Evolutionary conservation across 2,113 vertebrate genomes (phyloP).

Genomic region (Misgurnus mizolepis): DNA sequence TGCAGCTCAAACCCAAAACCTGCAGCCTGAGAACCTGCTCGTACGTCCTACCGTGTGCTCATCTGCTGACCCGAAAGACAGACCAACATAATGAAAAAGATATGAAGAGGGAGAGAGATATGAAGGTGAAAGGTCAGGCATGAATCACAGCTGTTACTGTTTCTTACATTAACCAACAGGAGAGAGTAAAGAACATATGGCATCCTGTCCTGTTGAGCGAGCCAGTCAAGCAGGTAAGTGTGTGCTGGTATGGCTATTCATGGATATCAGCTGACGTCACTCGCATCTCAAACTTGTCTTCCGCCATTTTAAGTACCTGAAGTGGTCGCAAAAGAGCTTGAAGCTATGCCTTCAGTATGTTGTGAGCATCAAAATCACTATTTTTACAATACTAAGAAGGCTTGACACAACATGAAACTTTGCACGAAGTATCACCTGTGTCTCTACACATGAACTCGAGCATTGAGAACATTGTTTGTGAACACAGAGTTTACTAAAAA

Average conservation of each 20-base stretch:
- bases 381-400: too few species aligned
- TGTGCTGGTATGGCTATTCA: neutral
- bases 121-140: constrained; percentile 5
- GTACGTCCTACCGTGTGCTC: constrained; percentile 14
- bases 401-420: too few species aligned
- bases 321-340: too few species aligned
- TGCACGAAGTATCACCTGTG: too few species aligned
- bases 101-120: neutral
- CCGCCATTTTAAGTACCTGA: too few species aligned
- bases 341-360: too few species aligned
- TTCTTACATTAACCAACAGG: constrained; percentile 12
- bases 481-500: too few species aligned
- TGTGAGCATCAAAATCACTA: too few species aligned
- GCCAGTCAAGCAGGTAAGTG: neutral
- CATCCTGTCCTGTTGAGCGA: constrained; percentile 51
- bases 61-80: constrained; percentile 13
- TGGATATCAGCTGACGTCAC: too few species aligned
- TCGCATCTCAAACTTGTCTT: too few species aligned
- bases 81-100: neutral
- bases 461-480: too few species aligned
- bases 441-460: too few species aligned
- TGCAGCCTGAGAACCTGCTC: constrained; percentile 26
- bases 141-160: constrained; percentile 7
- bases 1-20: constrained; percentile 36
- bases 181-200: constrained; percentile 49